Base-by-base conservation (phyloP, 1,140 invertebrate genomes). In the Lordiphosa clarofinis region DNA sequence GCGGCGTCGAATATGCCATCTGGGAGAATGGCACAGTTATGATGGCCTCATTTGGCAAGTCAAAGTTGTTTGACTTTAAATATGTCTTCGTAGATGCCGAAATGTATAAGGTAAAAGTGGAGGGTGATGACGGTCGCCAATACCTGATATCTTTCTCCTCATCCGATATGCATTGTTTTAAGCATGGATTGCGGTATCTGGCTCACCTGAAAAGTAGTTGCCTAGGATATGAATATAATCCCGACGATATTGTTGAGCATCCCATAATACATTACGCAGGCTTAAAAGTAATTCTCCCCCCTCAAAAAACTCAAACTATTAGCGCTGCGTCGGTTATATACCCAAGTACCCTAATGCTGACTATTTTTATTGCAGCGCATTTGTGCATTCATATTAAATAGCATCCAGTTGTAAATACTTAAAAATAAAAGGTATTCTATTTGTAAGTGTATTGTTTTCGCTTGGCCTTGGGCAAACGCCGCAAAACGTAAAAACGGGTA, bases 81-180 rank as follows among this genome's bases (percentile, higher is more conserved):
- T 8, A 11, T 11, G 43, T 46, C n/a, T 9, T 2, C 2, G 9
- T 46, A 6, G 3, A 3, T 24, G n/a, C 24, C 1, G 1, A 2
- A 8, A 7, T 1, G 4, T 46, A 46, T 46, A 7, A 28, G n/a
- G 1, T 46, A 5, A 33, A 10, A 9, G 28, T 48, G 5, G 0
- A 46, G 37, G 13, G 13, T 8, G 1, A 33, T 24, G 2, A 5
- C 3, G 4, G 39, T 7, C 3, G 12, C 8, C 2, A 37, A 43
- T 2, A 40, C n/a, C 0, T 4, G 5, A 0, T 24, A n/a, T 12
- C 9, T 10, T 28, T 53, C 28, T 4, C n/a, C 4, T 3, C 4
- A 15, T 1, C 10, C 12, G 40, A 55, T 4, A 31, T 59, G 7
- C 61, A 66, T 28, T 61, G 63, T 9, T 66, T 66, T 9, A 4